These are phyloP conservation scores for Sarcophaga bullata DNA, from an alignment of 1,140 invertebrate genomes.

Conservation along the genomic window DNA sequence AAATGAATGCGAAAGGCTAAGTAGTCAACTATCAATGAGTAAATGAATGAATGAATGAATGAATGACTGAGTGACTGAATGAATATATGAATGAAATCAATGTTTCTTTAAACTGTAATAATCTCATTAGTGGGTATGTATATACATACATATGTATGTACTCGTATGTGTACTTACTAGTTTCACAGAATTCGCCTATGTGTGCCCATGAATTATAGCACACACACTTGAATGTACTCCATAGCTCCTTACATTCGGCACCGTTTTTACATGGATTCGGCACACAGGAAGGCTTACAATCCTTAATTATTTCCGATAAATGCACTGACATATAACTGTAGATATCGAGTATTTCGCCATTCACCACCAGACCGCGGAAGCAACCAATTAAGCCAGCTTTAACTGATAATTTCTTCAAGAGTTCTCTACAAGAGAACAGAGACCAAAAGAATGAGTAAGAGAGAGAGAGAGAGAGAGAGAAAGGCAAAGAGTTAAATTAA, in stretches of 20 bases:
- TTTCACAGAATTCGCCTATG: slow-evolving; percentile 87
- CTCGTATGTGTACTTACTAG: slow-evolving; percentile 74
- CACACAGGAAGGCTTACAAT: slow-evolving; percentile 92
- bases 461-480: neutral
- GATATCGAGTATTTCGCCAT: slow-evolving; percentile 89
- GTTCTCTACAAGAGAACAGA: slow-evolving; percentile 71
- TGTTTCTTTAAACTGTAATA: neutral
- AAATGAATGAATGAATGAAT: too few species aligned
- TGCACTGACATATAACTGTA: slow-evolving; percentile 94
- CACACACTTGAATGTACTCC: slow-evolving; percentile 91
- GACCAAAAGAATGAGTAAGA: slow-evolving; percentile 19
- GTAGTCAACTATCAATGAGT: too few species aligned
- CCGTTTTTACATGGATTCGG: slow-evolving; percentile 93
- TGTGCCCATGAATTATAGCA: slow-evolving; percentile 92
- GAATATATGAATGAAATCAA: neutral
- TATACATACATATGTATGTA: neutral
- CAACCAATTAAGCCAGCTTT: slow-evolving; percentile 91
- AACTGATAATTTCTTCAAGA: slow-evolving; percentile 81
- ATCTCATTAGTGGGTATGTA: neutral
- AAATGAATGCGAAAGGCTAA: too few species aligned
- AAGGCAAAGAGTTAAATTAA: neutral
- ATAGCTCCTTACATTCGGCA: slow-evolving; percentile 88
- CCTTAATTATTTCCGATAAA: slow-evolving; percentile 88
- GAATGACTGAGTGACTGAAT: neutral
- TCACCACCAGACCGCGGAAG: slow-evolving; percentile 90